phyloP scores from a whole-genome alignment of 2,888 invertebrate species.

The Drosophila merina region DNA sequence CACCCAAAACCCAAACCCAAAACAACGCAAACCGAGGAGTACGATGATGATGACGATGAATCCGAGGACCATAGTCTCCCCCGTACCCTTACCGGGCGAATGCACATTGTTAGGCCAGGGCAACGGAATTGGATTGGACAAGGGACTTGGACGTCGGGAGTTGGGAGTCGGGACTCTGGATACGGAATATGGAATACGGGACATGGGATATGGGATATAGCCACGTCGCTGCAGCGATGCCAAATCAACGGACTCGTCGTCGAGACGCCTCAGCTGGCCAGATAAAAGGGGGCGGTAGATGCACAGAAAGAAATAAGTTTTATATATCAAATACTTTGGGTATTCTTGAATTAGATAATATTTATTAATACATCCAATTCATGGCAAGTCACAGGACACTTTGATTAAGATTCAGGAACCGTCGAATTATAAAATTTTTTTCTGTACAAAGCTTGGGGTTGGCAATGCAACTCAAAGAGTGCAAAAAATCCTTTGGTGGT shows the following conservation, averaged over 20 bases:
- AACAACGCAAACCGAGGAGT: conserved; percentile 39
- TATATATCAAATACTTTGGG: too few species aligned
- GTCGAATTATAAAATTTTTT: not conserved
- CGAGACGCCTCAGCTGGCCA: conserved; percentile 68
- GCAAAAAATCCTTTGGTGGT: conserved; percentile 37
- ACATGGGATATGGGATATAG: conserved; percentile 23
- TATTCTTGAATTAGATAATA: not conserved
- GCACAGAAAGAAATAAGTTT: conserved; percentile 7
- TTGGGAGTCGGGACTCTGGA: not conserved
- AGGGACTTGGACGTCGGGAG: conserved; percentile 25
- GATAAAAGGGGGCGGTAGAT: not conserved
- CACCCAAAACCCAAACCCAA: conserved; percentile 32
- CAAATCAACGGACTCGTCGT: conserved; percentile 73
- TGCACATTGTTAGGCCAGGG: conserved; percentile 74
- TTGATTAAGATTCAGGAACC: not conserved
- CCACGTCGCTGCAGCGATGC: conserved; percentile 51
- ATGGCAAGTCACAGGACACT: too few species aligned
- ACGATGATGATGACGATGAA: conserved; percentile 58
- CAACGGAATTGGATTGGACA: conserved; percentile 74
- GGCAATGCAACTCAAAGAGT: conserved; percentile 48
- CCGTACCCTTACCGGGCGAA: conserved; percentile 54
- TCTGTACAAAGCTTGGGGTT: conserved; percentile 18
- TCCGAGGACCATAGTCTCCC: conserved; percentile 40
- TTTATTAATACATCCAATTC: too few species aligned
- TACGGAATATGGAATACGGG: conserved; percentile 38